These are phyloP conservation scores for Apis florea DNA, from an alignment of 1,140 invertebrate genomes.

Conservation along the genomic window DNA sequence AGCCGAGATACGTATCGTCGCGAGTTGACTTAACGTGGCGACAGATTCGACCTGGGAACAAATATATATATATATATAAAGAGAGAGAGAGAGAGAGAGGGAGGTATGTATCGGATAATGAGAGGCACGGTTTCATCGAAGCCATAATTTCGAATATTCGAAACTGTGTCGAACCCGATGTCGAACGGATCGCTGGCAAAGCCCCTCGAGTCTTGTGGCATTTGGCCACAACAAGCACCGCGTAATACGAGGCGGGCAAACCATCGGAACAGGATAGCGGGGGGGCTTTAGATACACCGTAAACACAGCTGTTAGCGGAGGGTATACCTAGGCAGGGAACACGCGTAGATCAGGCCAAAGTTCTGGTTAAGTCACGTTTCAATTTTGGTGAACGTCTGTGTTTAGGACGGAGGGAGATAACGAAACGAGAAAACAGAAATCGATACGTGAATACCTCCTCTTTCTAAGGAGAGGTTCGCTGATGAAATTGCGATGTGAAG, in stretches of 20 bases:
- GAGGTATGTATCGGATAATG: too few species aligned
- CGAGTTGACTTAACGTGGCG: too few species aligned
- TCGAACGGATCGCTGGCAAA: constrained; percentile 5
- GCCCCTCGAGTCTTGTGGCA: background rate
- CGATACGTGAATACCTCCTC: too few species aligned
- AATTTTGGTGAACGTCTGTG: background rate
- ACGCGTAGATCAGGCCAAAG: background rate
- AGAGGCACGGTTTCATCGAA: background rate
- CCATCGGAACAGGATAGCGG: background rate
- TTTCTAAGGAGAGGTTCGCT: too few species aligned
- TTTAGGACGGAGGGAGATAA: too few species aligned
- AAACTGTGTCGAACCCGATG: background rate
- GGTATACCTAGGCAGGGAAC: background rate
- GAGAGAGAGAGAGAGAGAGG: too few species aligned
- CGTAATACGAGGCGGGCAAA: background rate
- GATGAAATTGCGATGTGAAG: too few species aligned
- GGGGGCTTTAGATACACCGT: constrained; percentile 16
- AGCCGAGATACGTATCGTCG: background rate
- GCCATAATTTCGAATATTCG: background rate
- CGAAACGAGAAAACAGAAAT: too few species aligned
- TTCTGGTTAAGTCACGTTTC: background rate
- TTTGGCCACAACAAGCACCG: constrained; percentile 17
- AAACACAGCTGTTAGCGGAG: constrained; percentile 17
- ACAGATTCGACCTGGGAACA: too few species aligned
- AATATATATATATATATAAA: too few species aligned